A percentile compares a stretch with the other conserved stretches of the same genome.
Conservation (phyloP, 1,140 invertebrate genomes). For the Periplaneta americana region DNA sequence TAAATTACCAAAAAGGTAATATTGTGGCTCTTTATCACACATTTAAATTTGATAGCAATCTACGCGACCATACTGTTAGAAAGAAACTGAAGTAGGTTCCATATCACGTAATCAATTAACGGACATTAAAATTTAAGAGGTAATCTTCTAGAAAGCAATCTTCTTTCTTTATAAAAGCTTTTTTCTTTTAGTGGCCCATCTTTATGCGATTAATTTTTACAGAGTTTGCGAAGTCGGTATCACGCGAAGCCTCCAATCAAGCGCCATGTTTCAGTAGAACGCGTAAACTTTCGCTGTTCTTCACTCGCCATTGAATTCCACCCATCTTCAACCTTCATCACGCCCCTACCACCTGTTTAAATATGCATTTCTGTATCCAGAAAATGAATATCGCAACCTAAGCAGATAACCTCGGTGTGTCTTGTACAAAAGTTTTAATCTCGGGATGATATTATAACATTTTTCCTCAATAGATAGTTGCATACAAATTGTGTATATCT, state of each 20-base stretch:
- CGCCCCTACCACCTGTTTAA: too few relatives aligned
- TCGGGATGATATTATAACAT: too few relatives aligned
- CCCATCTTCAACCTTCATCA: too few relatives aligned
- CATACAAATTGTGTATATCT: too few relatives aligned
- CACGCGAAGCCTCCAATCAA: neutral
- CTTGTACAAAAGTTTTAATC: too few relatives aligned
- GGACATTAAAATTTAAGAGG: neutral
- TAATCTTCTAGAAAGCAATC: neutral
- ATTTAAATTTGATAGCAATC: neutral
- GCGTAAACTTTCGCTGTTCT: too few relatives aligned
- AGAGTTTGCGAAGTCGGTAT: neutral
- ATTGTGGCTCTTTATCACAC: neutral
- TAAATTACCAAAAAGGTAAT: neutral
- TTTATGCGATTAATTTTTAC: neutral
- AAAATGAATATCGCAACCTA: too few relatives aligned
- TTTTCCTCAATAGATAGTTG: too few relatives aligned
- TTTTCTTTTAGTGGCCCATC: neutral
- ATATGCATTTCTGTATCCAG: too few relatives aligned
- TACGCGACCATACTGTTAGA: neutral
- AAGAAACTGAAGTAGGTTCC: neutral
- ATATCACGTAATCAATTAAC: neutral
- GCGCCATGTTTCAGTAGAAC: too few relatives aligned
- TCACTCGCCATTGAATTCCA: too few relatives aligned
- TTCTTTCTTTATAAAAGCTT: neutral
- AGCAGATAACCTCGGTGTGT: too few relatives aligned